Evolutionary conservation across 2,797 vertebrate species (phyloP).

Genomic region (Tamandua tetradactyla): DNA sequence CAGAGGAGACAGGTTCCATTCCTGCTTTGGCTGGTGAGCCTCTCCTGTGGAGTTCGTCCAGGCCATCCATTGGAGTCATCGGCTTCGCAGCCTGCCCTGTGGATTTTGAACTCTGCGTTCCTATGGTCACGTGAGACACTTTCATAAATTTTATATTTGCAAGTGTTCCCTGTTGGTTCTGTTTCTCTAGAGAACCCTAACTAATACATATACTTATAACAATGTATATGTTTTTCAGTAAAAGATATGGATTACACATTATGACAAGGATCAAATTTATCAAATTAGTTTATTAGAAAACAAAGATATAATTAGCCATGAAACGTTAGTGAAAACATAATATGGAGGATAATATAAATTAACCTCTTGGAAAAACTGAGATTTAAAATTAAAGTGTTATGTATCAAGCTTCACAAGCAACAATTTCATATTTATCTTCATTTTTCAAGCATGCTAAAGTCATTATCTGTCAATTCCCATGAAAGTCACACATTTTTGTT

Average conservation of each 20-base stretch:
- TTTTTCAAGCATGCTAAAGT: not conserved
- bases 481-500: not conserved
- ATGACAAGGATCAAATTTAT: not conserved
- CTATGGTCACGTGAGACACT: no score
- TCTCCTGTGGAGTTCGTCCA: no score
- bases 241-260: not conserved
- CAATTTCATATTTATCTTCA: not conserved
- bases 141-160: no score
- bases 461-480: not conserved
- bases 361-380: not conserved
- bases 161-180: no score
- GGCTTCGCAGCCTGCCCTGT: no score
- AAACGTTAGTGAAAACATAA: not conserved
- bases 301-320: not conserved
- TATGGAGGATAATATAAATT: not conserved
- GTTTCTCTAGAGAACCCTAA: no score
- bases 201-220: not conserved
- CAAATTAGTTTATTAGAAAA: not conserved
- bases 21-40: no score
- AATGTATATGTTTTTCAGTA: conserved; percentile 22
- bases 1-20: no score
- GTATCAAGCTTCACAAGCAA: not conserved
- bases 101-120: no score
- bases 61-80: no score
- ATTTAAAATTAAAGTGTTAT: not conserved